Evolutionary conservation across 2,888 invertebrate genomes (phyloP).

Genomic region (Phymatocera aterrima): DNA sequence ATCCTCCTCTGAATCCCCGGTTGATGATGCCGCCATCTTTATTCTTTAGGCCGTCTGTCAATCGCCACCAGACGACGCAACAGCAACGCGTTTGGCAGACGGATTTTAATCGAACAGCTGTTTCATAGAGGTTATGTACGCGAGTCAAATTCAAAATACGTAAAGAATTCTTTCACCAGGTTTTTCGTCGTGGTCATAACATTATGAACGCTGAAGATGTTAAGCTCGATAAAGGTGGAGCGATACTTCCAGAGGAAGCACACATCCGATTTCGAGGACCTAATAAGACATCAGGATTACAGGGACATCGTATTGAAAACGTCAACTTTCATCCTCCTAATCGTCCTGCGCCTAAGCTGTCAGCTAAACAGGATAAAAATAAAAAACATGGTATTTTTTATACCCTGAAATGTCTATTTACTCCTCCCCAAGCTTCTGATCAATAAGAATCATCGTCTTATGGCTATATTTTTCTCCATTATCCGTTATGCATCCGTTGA

Average conservation of each 20-base stretch:
- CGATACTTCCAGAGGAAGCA: constrained; percentile 56
- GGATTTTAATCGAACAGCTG: constrained; percentile 56
- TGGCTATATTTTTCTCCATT: constrained; percentile 12
- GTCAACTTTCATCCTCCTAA: constrained; percentile 55
- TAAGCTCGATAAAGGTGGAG: constrained; percentile 51
- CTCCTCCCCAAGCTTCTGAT: background rate
- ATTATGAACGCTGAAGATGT: constrained; percentile 55
- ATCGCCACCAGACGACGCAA: background rate
- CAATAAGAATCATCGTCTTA: background rate
- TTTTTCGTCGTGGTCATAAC: constrained; percentile 10
- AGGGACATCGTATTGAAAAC: constrained; percentile 58
- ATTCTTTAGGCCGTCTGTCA: constrained; percentile 41
- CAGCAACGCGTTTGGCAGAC: background rate
- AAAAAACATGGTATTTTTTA: constrained; percentile 57
- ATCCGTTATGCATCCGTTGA: too few species aligned
- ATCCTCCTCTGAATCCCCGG: constrained; percentile 66
- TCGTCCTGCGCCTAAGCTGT: constrained; percentile 47
- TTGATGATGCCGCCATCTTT: constrained; percentile 73
- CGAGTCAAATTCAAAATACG: constrained; percentile 60
- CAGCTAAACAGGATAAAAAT: constrained; percentile 51
- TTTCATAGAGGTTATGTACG: constrained; percentile 63
- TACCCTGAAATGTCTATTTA: constrained; percentile 26
- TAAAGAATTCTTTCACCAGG: constrained; percentile 38
- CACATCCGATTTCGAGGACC: constrained; percentile 59
- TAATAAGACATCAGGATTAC: constrained; percentile 52